phyloP scores from a whole-genome alignment of 2,888 invertebrate genomes.

The Escarpia spicata region DNA sequence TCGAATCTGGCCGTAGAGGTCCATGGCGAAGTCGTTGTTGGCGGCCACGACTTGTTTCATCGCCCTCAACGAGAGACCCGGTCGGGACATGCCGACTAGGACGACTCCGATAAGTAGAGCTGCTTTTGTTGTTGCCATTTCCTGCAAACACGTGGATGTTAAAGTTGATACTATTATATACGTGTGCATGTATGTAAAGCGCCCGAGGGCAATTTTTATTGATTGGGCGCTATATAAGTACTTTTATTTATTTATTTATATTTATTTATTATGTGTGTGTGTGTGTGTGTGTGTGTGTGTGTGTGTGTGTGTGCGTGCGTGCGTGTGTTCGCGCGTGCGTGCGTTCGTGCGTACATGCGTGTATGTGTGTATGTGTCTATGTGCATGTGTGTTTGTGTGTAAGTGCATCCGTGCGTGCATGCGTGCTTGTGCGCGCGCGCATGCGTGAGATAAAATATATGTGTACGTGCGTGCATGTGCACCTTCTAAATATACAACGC shows the following conservation, averaged over 20 bases:
- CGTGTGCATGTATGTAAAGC: no score
- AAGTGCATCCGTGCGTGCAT: no score
- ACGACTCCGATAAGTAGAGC: neutral
- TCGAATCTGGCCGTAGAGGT: constrained; percentile 10
- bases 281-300: neutral
- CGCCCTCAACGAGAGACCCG: neutral
- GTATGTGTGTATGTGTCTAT: no score
- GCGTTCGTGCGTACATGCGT: no score
- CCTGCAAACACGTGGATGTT: neutral
- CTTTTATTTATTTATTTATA: neutral
- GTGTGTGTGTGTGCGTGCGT: neutral
- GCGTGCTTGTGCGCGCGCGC: no score
- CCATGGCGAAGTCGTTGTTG: constrained; percentile 12
- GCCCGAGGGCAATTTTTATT: no score
- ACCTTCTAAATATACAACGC: no score
- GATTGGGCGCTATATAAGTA: no score
- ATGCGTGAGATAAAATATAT: no score
- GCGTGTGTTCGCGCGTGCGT: neutral
- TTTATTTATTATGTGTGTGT: neutral
- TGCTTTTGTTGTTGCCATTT: neutral
- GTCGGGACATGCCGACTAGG: neutral
- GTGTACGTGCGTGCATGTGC: no score
- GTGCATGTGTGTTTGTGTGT: no score
- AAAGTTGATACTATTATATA: no score
- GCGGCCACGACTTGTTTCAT: neutral